phyloP scores from a whole-genome alignment of 1,140 invertebrate genomes.

The Polyergus mexicanus region DNA sequence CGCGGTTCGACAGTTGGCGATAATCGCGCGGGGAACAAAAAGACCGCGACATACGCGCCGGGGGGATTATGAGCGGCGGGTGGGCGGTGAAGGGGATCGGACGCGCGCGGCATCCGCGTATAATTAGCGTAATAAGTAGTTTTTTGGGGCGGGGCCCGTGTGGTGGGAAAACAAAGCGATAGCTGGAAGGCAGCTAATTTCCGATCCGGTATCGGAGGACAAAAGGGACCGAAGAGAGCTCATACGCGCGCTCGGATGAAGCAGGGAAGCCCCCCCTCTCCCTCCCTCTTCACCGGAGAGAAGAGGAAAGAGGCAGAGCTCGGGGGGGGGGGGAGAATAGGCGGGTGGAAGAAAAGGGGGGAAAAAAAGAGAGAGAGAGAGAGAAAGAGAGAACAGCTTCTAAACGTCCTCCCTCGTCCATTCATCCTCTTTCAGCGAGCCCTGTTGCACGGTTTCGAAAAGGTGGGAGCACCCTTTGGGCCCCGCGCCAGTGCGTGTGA shows the following conservation, averaged over 20 bases:
- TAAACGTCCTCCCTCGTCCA: constrained; percentile 84
- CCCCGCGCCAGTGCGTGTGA: constrained; percentile 72
- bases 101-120: constrained; percentile 79
- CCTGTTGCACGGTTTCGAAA: constrained; percentile 80
- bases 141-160: constrained; percentile 82
- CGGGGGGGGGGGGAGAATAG: background rate
- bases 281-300: background rate
- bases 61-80: constrained; percentile 3
- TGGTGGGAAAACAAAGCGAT: constrained; percentile 83
- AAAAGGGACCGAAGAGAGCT: constrained; percentile 80
- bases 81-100: constrained; percentile 27
- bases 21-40: constrained; percentile 73
- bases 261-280: constrained; percentile 16
- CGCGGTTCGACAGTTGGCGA: constrained; percentile 83
- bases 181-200: constrained; percentile 84
- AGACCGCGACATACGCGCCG: constrained; percentile 58
- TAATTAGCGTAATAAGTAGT: constrained; percentile 87
- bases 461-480: constrained; percentile 83
- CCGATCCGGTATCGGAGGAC: constrained; percentile 78
- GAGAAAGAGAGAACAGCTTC: constrained; percentile 80
- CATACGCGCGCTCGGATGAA: constrained; percentile 45
- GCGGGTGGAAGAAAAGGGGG: constrained; percentile 53
- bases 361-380: constrained; percentile 73
- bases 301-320: background rate
- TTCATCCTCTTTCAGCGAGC: constrained; percentile 80